phyloP scores from a whole-genome alignment of 2,888 invertebrate species.

The Thereva unica region DNA sequence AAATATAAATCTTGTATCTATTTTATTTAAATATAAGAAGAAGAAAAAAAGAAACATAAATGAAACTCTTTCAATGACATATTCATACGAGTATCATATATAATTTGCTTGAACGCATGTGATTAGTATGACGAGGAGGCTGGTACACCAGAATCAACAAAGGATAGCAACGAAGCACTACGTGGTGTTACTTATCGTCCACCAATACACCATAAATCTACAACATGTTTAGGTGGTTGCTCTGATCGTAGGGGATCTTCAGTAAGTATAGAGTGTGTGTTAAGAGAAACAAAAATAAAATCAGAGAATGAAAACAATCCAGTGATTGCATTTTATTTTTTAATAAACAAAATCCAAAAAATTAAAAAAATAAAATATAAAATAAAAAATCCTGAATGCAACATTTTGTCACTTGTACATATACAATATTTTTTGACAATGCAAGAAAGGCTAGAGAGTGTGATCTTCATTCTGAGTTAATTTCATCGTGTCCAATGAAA shows the following conservation, averaged over 20 bases:
- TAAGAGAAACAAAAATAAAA: constrained; percentile 9
- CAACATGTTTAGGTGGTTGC: constrained; percentile 74
- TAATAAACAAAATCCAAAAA: too few relatives aligned
- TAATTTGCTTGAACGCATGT: constrained; percentile 44
- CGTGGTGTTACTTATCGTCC: constrained; percentile 70
- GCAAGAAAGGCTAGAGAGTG: too few relatives aligned
- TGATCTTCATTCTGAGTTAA: too few relatives aligned
- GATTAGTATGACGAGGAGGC: constrained; percentile 59
- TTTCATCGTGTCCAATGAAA: too few relatives aligned
- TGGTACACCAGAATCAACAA: constrained; percentile 61
- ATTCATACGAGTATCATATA: constrained; percentile 38
- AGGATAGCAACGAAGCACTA: constrained; percentile 61
- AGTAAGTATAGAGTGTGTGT: constrained; percentile 64
- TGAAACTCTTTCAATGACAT: constrained; percentile 16
- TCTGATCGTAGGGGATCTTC: constrained; percentile 74
- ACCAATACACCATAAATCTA: constrained; percentile 59
- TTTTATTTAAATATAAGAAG: too few relatives aligned
- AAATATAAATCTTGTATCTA: too few relatives aligned
- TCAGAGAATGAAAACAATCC: constrained; percentile 7
- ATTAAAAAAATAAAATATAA: too few relatives aligned
- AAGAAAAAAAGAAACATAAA: too few relatives aligned
- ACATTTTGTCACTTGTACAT: too few relatives aligned
- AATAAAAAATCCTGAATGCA: too few relatives aligned
- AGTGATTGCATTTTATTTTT: constrained; percentile 7
- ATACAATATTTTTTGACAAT: too few relatives aligned